phyloP scores from a whole-genome alignment of 2,797 vertebrate genomes.

The Spatula clypeata region DNA sequence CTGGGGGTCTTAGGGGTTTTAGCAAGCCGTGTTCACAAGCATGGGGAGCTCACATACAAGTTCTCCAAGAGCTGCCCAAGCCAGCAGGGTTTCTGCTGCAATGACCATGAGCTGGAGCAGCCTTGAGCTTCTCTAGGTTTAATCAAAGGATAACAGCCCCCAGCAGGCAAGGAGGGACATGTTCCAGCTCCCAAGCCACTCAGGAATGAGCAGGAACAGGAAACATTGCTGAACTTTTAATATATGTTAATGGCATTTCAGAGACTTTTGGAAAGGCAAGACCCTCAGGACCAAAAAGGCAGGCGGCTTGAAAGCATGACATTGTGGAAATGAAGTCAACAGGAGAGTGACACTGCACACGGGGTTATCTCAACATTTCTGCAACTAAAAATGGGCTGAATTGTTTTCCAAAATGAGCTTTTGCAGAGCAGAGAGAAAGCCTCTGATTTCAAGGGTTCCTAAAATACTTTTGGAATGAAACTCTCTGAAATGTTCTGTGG shows the following conservation, averaged over 20 bases:
- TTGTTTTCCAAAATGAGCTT: conserved; percentile 63
- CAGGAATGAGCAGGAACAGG: not conserved
- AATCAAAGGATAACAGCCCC: not conserved
- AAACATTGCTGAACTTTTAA: not conserved
- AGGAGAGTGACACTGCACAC: not conserved
- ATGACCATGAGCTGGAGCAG: not conserved
- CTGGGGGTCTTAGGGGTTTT: conserved; percentile 9
- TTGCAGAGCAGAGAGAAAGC: conserved; percentile 63
- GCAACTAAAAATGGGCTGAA: conserved; percentile 54
- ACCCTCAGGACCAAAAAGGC: not conserved
- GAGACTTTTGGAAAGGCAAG: not conserved
- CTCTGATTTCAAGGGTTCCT: conserved; percentile 75
- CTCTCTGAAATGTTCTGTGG: conserved; percentile 51
- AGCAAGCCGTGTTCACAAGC: not conserved
- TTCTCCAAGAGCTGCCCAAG: not conserved
- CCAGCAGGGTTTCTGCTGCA: not conserved
- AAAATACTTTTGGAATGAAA: conserved; percentile 61
- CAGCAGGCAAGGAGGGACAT: not conserved
- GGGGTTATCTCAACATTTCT: conserved; percentile 44
- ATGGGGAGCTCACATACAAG: not conserved
- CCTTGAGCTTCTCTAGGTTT: not conserved
- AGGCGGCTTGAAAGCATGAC: not conserved
- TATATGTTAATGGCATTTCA: not conserved
- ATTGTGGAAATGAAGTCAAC: conserved; percentile 20
- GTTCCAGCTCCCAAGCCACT: not conserved